These are phyloP conservation scores for Hypsopygia costalis DNA, from an alignment of 2,888 invertebrate species.

Conservation along the genomic window DNA sequence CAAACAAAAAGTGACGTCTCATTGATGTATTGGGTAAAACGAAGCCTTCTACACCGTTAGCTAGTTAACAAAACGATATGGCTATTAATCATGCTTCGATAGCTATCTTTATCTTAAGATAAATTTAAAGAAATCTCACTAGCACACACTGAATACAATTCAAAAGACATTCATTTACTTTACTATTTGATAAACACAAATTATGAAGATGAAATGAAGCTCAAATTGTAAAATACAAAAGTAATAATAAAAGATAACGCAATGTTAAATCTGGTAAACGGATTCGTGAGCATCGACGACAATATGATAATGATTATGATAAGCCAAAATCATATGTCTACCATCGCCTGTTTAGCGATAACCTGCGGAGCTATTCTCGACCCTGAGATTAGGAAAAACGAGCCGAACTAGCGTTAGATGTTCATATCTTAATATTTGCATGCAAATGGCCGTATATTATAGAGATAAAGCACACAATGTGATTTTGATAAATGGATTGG, in stretches of 20 bases:
- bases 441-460: slow-evolving; percentile 43
- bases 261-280: slow-evolving; percentile 6
- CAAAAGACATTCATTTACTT: background rate
- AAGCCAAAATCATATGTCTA: slow-evolving; percentile 21
- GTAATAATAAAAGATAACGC: slow-evolving; percentile 8
- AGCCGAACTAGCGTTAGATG: slow-evolving; percentile 31
- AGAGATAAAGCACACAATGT: slow-evolving; percentile 36
- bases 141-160: background rate
- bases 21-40: slow-evolving; percentile 68
- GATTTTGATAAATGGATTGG: slow-evolving; percentile 32
- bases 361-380: slow-evolving; percentile 22
- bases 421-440: slow-evolving; percentile 43
- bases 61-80: slow-evolving; percentile 62
- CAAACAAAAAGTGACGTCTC: slow-evolving; percentile 63
- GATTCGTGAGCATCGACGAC: slow-evolving; percentile 8
- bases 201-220: no score
- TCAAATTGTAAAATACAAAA: no score
- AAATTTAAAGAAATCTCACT: slow-evolving; percentile 2
- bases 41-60: slow-evolving; percentile 57
- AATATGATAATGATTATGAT: slow-evolving; percentile 20
- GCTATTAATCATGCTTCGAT: slow-evolving; percentile 55
- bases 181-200: no score
- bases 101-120: slow-evolving; percentile 41
- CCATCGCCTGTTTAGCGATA: slow-evolving; percentile 17
- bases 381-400: slow-evolving; percentile 28